These are phyloP conservation scores for Aphaenogaster ashmeadi DNA, from an alignment of 1,140 invertebrate species.

Conservation along the genomic window DNA sequence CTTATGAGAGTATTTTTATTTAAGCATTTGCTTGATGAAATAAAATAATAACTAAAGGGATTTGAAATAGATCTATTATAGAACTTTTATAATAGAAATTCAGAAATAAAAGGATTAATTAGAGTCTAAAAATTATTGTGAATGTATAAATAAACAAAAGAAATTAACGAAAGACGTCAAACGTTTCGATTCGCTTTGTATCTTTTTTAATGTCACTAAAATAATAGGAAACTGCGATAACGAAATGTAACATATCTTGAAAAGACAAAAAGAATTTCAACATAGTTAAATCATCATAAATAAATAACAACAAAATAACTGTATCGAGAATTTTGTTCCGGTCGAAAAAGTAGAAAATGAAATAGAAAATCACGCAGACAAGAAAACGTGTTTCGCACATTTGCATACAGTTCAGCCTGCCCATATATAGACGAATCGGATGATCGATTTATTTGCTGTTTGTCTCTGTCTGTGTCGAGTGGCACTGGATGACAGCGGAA, in stretches of 20 bases:
- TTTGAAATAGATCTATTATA: not conserved
- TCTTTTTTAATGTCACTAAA: not conserved
- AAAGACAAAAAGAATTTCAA: not conserved
- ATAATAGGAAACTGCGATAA: not conserved
- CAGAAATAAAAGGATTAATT: not conserved
- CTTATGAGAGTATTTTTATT: not conserved
- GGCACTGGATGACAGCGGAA: conserved; percentile 26
- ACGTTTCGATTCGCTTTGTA: not conserved
- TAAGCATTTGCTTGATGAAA: not conserved
- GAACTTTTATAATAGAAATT: not conserved
- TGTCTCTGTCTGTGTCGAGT: conserved; percentile 35
- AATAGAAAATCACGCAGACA: not conserved
- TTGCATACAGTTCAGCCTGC: not conserved
- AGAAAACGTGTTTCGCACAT: not conserved
- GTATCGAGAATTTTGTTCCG: not conserved
- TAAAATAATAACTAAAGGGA: not conserved
- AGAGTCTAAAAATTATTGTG: not conserved
- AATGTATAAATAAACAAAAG: not conserved
- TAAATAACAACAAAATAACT: not conserved
- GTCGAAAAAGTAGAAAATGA: not conserved
- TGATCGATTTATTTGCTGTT: conserved; percentile 46
- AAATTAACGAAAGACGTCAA: not conserved
- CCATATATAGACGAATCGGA: conserved; percentile 8
- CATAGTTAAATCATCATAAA: not conserved
- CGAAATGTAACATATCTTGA: not conserved